Percentiles rank a stretch among this genome's conserved stretches.
Evolutionary conservation across 2,113 vertebrate genomes (phyloP).

Genomic region (Neomonachus schauinslandi): DNA sequence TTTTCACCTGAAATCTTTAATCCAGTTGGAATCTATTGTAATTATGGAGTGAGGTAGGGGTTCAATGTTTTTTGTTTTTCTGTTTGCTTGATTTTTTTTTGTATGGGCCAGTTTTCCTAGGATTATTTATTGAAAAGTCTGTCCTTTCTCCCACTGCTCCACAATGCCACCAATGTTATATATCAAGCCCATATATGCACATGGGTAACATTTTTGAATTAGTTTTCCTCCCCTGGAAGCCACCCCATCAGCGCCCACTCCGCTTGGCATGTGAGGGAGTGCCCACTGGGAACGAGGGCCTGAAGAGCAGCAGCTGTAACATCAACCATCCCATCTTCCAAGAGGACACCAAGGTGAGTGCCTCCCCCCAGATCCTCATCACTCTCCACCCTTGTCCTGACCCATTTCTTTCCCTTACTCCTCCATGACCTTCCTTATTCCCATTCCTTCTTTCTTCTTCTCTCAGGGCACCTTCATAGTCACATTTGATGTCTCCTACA

Average conservation of each 20-base stretch:
- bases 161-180: not conserved
- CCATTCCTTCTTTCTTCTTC: not conserved
- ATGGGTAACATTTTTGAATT: not conserved
- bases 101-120: not conserved
- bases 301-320: constrained; percentile 82
- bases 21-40: constrained; percentile 21
- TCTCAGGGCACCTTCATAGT: constrained; percentile 74
- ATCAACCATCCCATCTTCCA: constrained; percentile 90
- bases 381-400: not conserved
- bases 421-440: not conserved
- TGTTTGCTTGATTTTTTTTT: not conserved
- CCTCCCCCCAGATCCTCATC: not conserved
- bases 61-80: not conserved
- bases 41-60: not conserved
- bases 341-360: constrained; percentile 79
- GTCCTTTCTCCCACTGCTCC: not conserved
- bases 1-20: constrained; percentile 41
- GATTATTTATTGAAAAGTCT: not conserved
- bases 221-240: not conserved
- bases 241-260: not conserved
- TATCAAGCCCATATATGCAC: not conserved
- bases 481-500: constrained; percentile 75
- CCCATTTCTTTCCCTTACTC: not conserved
- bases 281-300: not conserved
- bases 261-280: constrained; percentile 2